These are phyloP conservation scores for Toxostoma redivivum DNA, from an alignment of 2,113 vertebrate species.

Conservation along the genomic window DNA sequence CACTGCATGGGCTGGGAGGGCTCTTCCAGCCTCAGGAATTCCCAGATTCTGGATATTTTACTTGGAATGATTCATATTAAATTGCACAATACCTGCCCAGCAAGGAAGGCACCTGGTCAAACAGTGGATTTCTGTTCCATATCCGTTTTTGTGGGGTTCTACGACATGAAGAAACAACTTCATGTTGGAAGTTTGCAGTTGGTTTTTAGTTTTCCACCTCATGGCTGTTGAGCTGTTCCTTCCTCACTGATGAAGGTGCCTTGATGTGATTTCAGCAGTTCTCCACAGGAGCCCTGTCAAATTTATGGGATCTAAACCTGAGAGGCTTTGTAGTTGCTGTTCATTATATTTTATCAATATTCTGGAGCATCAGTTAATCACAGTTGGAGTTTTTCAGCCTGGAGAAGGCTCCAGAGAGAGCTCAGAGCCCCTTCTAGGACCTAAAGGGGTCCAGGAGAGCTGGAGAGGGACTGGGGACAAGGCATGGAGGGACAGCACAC, in stretches of 20 bases:
- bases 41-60: background rate
- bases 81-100: background rate
- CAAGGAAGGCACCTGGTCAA: background rate
- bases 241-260: background rate
- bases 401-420: background rate
- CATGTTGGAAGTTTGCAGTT: background rate
- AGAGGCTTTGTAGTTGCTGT: background rate
- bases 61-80: background rate
- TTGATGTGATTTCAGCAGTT: background rate
- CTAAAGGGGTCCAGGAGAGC: background rate
- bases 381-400: background rate
- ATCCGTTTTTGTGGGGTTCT: background rate
- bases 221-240: background rate
- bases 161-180: background rate
- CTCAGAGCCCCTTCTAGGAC: background rate
- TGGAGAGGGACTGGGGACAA: background rate
- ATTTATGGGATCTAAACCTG: background rate
- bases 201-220: background rate
- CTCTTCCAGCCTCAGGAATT: background rate
- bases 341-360: background rate
- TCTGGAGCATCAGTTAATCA: background rate
- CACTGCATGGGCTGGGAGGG: accelerated
- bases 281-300: background rate
- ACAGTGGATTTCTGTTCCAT: background rate
- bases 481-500: background rate